Percentiles rank a stretch among this genome's conserved stretches.
Evolutionary conservation across 2,888 invertebrate species (phyloP).

Genomic region (Phyto melanocephala): DNA sequence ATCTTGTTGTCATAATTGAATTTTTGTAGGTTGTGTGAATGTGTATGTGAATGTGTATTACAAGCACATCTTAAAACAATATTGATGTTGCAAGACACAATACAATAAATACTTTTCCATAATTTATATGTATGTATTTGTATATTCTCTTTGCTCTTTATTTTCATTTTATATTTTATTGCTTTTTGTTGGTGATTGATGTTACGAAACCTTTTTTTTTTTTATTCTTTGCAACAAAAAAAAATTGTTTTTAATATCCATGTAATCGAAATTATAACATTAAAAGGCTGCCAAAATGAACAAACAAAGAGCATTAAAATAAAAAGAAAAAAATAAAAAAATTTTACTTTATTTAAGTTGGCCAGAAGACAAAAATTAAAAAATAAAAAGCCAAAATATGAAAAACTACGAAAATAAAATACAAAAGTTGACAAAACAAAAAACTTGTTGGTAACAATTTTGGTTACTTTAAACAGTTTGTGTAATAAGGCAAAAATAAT

Average conservation of each 20-base stretch:
- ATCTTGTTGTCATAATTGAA: not conserved
- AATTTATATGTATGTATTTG: not conserved
- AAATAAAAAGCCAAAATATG: not conserved
- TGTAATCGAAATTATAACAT: conserved; percentile 56
- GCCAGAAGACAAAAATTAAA: conserved; percentile 30
- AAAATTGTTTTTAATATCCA: conserved; percentile 45
- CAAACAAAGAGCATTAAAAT: not conserved
- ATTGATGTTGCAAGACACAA: conserved; percentile 17
- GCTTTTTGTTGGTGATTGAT: conserved; percentile 51
- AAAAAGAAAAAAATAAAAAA: conserved; percentile 7
- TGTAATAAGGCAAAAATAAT: not conserved
- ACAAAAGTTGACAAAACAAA: not conserved
- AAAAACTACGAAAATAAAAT: not conserved
- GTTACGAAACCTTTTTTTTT: conserved; percentile 42
- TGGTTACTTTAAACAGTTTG: conserved; percentile 3
- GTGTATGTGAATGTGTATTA: not conserved
- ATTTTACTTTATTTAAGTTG: conserved; percentile 28
- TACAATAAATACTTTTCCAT: not conserved
- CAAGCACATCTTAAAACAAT: not conserved
- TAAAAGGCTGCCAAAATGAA: conserved; percentile 48
- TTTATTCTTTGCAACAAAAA: conserved; percentile 31
- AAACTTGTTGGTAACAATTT: not conserved
- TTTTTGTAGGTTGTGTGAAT: too few relatives aligned
- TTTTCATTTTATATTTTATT: conserved; percentile 35
- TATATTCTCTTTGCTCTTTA: not conserved